Conservation (phyloP, 2,888 invertebrate species). For the Hedychridium roseum region DNA sequence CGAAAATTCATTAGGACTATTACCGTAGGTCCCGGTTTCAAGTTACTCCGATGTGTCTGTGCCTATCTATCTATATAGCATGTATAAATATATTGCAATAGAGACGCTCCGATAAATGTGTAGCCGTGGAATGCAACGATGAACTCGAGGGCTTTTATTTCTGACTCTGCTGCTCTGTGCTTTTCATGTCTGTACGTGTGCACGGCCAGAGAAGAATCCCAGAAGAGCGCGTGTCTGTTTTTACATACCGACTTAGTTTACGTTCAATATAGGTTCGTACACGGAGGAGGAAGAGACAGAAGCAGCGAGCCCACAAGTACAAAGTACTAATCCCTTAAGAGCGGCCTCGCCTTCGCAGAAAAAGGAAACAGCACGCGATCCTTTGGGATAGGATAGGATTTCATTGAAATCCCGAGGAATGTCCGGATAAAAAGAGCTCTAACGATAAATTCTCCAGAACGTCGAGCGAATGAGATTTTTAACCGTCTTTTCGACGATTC, state of each 20-base stretch:
- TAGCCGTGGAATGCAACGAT: no score
- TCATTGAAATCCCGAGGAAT: slow-evolving; percentile 36
- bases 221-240: no score
- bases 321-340: slow-evolving; percentile 33
- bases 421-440: slow-evolving; percentile 31
- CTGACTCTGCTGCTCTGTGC: no score
- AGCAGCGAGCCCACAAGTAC: slow-evolving; percentile 2
- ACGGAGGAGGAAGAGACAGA: background rate
- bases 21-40: background rate
- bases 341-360: slow-evolving; percentile 5
- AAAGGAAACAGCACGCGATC: slow-evolving; percentile 16
- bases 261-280: slow-evolving; percentile 13
- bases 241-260: no score
- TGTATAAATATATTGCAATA: background rate
- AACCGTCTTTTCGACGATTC: no score
- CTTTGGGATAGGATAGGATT: slow-evolving; percentile 21
- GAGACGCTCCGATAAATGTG: background rate
- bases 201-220: no score
- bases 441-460: slow-evolving; percentile 34
- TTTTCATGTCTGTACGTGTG: no score
- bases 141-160: no score
- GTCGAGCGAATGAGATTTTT: no score
- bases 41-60: background rate
- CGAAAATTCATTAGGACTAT: no score
- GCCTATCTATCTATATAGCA: background rate